Percentiles rank a stretch among this genome's conserved stretches.
Conservation (phyloP, 2,888 invertebrate genomes). For the Chelonus formosanus region DNA sequence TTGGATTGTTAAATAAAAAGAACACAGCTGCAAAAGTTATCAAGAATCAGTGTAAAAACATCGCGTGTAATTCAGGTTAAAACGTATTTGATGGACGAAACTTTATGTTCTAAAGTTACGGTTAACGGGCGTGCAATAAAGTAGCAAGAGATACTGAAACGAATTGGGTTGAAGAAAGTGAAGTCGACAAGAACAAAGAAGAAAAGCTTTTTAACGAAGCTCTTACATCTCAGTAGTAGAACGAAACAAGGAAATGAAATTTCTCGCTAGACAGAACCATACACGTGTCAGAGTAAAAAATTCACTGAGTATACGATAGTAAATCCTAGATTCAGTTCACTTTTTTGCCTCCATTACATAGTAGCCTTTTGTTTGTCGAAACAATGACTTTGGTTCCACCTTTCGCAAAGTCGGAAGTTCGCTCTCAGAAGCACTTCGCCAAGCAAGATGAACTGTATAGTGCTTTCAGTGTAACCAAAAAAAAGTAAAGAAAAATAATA, state of each 20-base stretch:
- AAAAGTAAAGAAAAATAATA: conserved; percentile 27
- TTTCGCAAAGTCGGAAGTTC: conserved; percentile 37
- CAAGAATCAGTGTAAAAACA: conserved; percentile 12
- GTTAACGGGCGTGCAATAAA: conserved; percentile 17
- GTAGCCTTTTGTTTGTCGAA: conserved; percentile 45
- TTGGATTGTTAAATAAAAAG: conserved; percentile 7
- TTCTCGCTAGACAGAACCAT: conserved; percentile 28
- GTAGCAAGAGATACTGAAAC: conserved; percentile 8
- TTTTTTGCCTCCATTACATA: conserved; percentile 42
- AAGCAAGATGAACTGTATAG: conserved; percentile 44
- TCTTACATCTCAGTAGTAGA: conserved; percentile 25
- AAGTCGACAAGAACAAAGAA: conserved; percentile 15
- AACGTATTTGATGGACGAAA: conserved; percentile 23
- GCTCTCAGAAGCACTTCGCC: conserved; percentile 42
- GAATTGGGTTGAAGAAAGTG: conserved; percentile 25
- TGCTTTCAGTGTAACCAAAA: conserved; percentile 26
- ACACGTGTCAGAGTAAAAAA: conserved; percentile 34
- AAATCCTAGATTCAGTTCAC: conserved; percentile 46
- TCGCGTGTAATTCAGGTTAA: conserved; percentile 25
- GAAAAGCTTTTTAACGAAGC: conserved; percentile 31
- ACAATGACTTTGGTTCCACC: conserved; percentile 43
- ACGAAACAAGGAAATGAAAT: conserved; percentile 35
- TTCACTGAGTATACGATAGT: conserved; percentile 43
- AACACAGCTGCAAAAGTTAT: conserved; percentile 8
- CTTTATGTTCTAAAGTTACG: conserved; percentile 19